Conservation (phyloP, 2,888 invertebrate genomes). For the Tachina fera region DNA sequence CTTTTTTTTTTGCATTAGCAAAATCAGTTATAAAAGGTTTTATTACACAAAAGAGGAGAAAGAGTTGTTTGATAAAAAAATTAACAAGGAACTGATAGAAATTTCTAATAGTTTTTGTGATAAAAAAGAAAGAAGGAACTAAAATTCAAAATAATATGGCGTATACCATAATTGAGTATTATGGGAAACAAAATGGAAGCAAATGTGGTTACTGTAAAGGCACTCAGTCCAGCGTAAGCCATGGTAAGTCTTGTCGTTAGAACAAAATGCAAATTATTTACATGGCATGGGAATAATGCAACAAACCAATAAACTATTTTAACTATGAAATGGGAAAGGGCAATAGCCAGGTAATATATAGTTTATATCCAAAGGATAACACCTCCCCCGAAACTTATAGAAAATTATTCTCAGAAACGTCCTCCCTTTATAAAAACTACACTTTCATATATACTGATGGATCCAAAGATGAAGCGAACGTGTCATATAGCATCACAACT, state of each 20-base stretch:
- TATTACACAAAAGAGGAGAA: constrained; percentile 13
- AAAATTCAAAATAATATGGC: constrained; percentile 57
- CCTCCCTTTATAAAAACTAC: too few relatives aligned
- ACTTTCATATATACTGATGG: too few relatives aligned
- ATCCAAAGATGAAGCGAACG: too few relatives aligned
- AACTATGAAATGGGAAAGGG: background rate
- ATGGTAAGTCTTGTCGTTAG: constrained; percentile 76
- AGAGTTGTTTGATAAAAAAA: background rate
- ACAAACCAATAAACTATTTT: too few relatives aligned
- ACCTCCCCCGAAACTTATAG: too few relatives aligned
- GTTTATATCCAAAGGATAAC: too few relatives aligned
- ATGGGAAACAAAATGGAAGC: constrained; percentile 75
- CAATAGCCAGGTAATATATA: background rate
- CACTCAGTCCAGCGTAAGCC: constrained; percentile 75
- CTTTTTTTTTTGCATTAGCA: constrained; percentile 8
- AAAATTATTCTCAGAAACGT: too few relatives aligned
- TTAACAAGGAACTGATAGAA: background rate
- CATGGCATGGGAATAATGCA: too few relatives aligned
- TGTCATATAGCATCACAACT: too few relatives aligned
- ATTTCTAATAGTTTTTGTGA: background rate
- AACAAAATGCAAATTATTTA: too few relatives aligned
- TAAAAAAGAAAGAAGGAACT: background rate
- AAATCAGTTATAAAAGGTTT: constrained; percentile 34
- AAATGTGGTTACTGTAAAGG: constrained; percentile 81
- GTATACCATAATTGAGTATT: constrained; percentile 76